phyloP scores from a whole-genome alignment of 2,113 vertebrate species.

The Columba janthina region DNA sequence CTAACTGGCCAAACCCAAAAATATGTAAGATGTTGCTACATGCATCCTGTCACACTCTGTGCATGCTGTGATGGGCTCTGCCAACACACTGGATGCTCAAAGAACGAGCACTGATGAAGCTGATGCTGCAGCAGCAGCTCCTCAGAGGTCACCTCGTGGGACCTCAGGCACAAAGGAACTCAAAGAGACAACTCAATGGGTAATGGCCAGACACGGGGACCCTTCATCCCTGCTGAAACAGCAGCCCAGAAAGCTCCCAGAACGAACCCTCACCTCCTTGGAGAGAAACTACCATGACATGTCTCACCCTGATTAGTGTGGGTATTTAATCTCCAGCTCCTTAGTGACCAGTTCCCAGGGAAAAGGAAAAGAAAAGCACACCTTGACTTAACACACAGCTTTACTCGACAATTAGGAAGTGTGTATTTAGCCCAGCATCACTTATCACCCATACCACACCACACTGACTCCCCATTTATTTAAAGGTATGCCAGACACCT shows the following conservation, averaged over 20 bases:
- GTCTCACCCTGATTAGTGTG: accelerated
- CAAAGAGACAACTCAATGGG: background rate
- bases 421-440: background rate
- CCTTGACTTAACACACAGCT: background rate
- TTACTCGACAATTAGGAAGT: background rate
- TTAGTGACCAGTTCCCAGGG: background rate
- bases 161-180: background rate
- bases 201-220: background rate
- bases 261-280: background rate
- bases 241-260: background rate
- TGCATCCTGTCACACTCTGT: background rate
- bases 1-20: background rate
- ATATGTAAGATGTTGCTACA: background rate
- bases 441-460: too few relatives aligned
- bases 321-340: background rate
- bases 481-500: background rate
- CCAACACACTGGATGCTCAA: background rate
- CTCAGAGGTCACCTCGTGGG: background rate
- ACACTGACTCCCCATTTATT: accelerated
- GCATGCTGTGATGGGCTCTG: background rate
- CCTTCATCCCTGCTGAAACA: background rate
- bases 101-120: accelerated
- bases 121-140: background rate
- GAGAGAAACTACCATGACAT: background rate
- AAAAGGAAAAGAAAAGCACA: background rate